A percentile compares a stretch with the other conserved stretches of the same genome.
Evolutionary conservation across 2,888 invertebrate genomes (phyloP).

Genomic region (Horisme vitalbata): DNA sequence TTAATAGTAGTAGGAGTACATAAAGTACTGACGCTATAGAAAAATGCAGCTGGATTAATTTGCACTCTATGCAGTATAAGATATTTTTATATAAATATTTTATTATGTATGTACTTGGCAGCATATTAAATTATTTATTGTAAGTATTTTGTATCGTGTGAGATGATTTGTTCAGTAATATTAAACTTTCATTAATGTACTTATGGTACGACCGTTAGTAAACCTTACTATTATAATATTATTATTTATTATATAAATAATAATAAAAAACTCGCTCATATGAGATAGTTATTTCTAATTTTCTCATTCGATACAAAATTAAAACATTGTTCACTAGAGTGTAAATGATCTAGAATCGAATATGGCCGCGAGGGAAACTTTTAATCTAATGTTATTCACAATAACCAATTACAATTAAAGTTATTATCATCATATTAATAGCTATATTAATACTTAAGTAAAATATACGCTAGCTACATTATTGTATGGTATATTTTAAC

Average conservation of each 20-base stretch:
- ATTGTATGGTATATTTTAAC: slow-evolving; percentile 42
- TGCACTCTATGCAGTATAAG: slow-evolving; percentile 27
- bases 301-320: slow-evolving; percentile 26
- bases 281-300: neutral
- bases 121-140: slow-evolving; percentile 22
- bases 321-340: slow-evolving; percentile 15
- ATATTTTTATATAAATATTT: slow-evolving; percentile 33
- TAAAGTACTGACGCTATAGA: slow-evolving; percentile 18
- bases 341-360: slow-evolving; percentile 28
- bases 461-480: slow-evolving; percentile 60
- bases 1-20: slow-evolving; percentile 19
- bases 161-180: slow-evolving; percentile 3
- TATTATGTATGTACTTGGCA: slow-evolving; percentile 26
- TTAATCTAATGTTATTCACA: slow-evolving; percentile 30
- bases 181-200: too few species aligned
- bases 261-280: too few species aligned
- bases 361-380: slow-evolving; percentile 32
- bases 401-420: slow-evolving; percentile 28
- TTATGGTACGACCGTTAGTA: too few species aligned
- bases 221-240: too few species aligned
- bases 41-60: slow-evolving; percentile 26
- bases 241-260: too few species aligned
- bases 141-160: slow-evolving; percentile 24
- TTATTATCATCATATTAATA: slow-evolving; percentile 39
- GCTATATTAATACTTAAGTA: slow-evolving; percentile 53